Percentiles rank a stretch among this genome's conserved stretches.
Evolutionary conservation across 2,113 vertebrate genomes (phyloP).

Genomic region (Buteo buteo): DNA sequence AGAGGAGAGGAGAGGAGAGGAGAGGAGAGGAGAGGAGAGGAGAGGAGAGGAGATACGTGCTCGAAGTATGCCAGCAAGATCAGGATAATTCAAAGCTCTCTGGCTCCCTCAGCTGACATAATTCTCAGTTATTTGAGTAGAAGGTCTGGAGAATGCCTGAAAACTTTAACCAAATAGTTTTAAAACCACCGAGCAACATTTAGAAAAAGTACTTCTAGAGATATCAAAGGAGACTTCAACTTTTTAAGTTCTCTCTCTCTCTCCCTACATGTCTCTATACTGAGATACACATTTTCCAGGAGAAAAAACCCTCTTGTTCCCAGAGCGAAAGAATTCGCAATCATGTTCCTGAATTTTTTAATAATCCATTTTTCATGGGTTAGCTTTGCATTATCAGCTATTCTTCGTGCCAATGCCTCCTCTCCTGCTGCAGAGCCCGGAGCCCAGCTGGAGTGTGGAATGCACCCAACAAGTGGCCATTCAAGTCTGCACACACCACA

Average conservation of each 20-base stretch:
- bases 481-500: slow-evolving; percentile 30
- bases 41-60: not conserved
- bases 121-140: not conserved
- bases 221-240: not conserved
- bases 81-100: slow-evolving; percentile 37
- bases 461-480: not conserved
- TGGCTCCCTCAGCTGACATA: slow-evolving; percentile 62
- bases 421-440: not conserved
- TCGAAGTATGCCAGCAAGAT: not conserved
- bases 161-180: not conserved
- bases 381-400: not conserved
- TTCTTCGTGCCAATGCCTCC: not conserved
- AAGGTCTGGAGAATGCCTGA: not conserved
- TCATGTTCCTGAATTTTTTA: not conserved
- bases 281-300: not conserved
- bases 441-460: slow-evolving; percentile 10
- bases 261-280: not conserved
- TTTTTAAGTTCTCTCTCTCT: not conserved
- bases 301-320: not conserved
- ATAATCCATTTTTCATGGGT: slow-evolving; percentile 4
- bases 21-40: not conserved
- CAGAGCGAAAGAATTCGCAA: not conserved
- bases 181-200: not conserved
- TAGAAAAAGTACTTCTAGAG: not conserved
- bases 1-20: not conserved